Evolutionary conservation across 2,113 vertebrate genomes (phyloP).

Genomic region (Corythoichthys intestinalis): DNA sequence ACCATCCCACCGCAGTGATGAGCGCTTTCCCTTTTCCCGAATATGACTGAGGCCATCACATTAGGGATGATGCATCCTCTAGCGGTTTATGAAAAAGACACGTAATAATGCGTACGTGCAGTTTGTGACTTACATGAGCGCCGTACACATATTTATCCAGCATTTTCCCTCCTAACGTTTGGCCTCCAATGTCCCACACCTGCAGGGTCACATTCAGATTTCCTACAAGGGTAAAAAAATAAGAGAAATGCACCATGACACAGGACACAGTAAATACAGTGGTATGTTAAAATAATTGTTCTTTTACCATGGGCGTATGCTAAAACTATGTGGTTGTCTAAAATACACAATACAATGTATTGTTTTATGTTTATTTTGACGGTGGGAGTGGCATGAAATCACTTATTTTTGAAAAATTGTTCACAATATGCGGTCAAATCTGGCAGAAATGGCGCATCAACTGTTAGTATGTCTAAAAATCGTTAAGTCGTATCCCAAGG

Average conservation of each 20-base stretch:
- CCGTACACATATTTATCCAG: constrained; percentile 98
- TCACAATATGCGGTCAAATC: no score
- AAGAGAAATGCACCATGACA: constrained; percentile 18
- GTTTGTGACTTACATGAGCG: constrained; percentile 76
- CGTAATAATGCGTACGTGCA: not conserved
- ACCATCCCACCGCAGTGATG: constrained; percentile 11
- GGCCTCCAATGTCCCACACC: constrained; percentile 98
- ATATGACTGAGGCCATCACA: not conserved
- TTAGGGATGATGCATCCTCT: not conserved
- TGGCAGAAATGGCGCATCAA: no score
- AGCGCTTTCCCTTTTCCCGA: not conserved
- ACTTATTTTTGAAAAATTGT: no score
- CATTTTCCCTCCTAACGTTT: constrained; percentile 98
- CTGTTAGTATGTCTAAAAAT: no score
- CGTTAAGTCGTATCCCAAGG: not conserved
- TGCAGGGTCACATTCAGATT: constrained; percentile 95
- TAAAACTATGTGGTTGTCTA: no score
- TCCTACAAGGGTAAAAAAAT: constrained; percentile 70
- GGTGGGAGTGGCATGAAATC: no score
- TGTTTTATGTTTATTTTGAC: no score
- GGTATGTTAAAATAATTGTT: not conserved
- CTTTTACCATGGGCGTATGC: not conserved
- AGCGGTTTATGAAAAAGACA: not conserved
- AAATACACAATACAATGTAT: no score
- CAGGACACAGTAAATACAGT: not conserved